Evolutionary conservation across 2,113 vertebrate species (phyloP).

Genomic region (Podarcis muralis): DNA sequence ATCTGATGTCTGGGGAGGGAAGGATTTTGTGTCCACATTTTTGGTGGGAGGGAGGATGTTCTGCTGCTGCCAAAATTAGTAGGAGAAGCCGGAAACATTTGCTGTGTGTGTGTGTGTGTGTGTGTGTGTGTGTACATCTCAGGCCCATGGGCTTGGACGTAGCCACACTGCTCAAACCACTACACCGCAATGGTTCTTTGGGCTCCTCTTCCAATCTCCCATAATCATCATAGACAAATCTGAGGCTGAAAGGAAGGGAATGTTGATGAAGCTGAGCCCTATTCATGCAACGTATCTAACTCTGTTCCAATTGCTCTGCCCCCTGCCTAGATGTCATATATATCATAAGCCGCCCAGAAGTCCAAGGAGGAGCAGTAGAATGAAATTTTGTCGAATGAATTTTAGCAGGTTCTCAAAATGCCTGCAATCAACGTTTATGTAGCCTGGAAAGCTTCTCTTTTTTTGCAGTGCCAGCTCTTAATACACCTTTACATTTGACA

Average conservation of each 20-base stretch:
- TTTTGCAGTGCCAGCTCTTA: constrained; percentile 4
- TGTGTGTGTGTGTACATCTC: no score
- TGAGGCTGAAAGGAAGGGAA: neutral
- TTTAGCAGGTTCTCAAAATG: neutral
- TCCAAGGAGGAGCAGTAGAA: neutral
- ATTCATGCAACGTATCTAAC: neutral
- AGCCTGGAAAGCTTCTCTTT: constrained; percentile 8
- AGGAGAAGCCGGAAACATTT: no score
- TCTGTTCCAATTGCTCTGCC: neutral
- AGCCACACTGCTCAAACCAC: no score
- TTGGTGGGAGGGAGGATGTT: no score
- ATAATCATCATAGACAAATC: neutral
- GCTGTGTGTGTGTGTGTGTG: no score
- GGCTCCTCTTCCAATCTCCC: no score
- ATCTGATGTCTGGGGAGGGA: no score
- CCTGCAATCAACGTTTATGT: neutral
- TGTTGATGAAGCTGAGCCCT: neutral
- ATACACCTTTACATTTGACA: constrained; percentile 16
- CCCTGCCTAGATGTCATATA: neutral
- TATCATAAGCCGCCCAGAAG: neutral
- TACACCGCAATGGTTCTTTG: no score
- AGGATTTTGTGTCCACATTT: no score
- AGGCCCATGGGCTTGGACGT: no score
- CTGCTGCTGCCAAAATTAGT: no score
- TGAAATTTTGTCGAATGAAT: neutral